Evolutionary conservation across 2,888 invertebrate genomes (phyloP).

Genomic region (Therioaphis trifolii): DNA sequence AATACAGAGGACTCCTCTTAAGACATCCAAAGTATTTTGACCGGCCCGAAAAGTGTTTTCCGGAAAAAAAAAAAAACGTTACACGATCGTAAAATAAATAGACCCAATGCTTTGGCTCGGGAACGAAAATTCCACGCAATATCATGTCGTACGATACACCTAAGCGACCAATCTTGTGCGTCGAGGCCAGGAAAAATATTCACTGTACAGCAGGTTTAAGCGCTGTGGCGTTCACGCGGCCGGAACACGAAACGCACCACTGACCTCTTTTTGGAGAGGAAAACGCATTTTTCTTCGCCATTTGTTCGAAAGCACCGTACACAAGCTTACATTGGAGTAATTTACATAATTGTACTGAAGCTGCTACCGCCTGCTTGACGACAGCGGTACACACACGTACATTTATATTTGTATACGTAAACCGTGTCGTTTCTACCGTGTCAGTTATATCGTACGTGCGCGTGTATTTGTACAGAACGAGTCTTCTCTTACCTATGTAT

Average conservation of each 20-base stretch:
- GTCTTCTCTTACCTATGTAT: too few species aligned
- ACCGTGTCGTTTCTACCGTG: constrained; percentile 16
- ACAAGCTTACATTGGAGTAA: not conserved
- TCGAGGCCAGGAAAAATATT: too few species aligned
- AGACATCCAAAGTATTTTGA: too few species aligned
- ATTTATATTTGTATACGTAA: too few species aligned
- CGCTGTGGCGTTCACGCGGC: too few species aligned
- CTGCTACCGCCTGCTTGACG: not conserved
- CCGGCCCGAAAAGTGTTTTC: not conserved
- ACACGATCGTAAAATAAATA: not conserved
- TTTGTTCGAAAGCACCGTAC: not conserved
- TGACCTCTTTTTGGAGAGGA: not conserved
- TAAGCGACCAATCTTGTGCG: too few species aligned
- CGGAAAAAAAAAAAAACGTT: not conserved
- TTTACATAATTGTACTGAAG: constrained; percentile 46
- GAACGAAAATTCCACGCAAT: too few species aligned
- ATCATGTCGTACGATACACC: too few species aligned
- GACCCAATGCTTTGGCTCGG: not conserved
- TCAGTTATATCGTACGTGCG: not conserved
- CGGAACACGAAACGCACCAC: not conserved
- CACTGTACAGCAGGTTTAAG: too few species aligned
- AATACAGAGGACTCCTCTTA: too few species aligned
- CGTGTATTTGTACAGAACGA: too few species aligned
- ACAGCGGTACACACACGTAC: too few species aligned
- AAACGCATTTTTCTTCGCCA: constrained; percentile 16